Base-by-base conservation (phyloP, 2,888 invertebrate species). In the Leucophenga montana region DNA sequence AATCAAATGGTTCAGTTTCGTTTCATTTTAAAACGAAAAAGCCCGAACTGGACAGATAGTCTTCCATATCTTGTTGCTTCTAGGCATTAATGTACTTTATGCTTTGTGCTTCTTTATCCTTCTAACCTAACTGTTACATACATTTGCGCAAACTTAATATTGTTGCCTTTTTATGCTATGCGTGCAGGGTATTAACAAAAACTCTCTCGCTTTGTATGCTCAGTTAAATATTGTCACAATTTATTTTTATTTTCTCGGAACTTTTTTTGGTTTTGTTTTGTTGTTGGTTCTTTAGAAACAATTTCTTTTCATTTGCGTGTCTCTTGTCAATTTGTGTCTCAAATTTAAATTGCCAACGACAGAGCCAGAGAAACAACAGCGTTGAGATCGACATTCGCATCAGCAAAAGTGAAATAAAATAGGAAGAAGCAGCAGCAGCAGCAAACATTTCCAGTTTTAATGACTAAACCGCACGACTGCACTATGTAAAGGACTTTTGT, bases 141-240 rank as follows among this genome's bases (percentile, higher is more conserved):
- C 27, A 27, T 27, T 27, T 27, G 27, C 27, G 4, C 4, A 27
- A 27, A 27, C 2, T 27, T 27, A 2, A 2, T 53, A 5, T 5
- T 18, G 18, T 5, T 18, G 18, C 53, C 1, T 53, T 53, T 11
- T 54, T n/a, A 18, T 18, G 16, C 53, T 16, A 18, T 54, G 54
- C 54, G n/a, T 54, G 9, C 27, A 27, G 27, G 54, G 18, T 18
- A 18, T n/a, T 20, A 39, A 39, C 39, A 39, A 39, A 39, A 39
- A 39, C 39, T 39, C 39, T 39, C 39, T 8, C 39, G 39, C 39
- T 50, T 18, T 50, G n/a, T n/a, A 1, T n/a, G 18, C 18, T 50
- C 50, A 33, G 59, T 59, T 59, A 59, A 31, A 59, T 59, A 59
- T 59, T 59, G 59, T 59, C 59, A 59, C 59, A n/a, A 59, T 59